A percentile compares a stretch with the other conserved stretches of the same genome.
Evolutionary conservation across 2,797 vertebrate genomes (phyloP).

Genomic region (Cuculus canorus): DNA sequence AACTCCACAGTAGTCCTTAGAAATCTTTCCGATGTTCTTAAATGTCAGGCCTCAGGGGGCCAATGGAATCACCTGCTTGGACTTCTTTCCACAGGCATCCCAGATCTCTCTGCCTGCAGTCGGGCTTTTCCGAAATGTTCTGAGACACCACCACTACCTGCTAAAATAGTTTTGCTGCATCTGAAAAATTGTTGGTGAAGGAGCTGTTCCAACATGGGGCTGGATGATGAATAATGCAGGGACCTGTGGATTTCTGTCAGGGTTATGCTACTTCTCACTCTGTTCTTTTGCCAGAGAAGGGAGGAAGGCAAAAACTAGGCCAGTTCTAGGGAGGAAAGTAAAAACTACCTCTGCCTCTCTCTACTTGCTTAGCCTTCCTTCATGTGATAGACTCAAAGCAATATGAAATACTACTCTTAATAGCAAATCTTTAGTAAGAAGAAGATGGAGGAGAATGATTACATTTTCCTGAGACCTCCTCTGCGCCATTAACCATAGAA

Average conservation of each 20-base stretch:
- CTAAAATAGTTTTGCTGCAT: neutral
- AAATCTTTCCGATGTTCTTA: conserved; percentile 52
- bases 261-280: neutral
- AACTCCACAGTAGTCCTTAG: conserved; percentile 55
- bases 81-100: neutral
- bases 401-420: neutral
- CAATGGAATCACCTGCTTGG: conserved; percentile 29
- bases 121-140: neutral
- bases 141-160: neutral
- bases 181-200: neutral
- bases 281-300: fast-evolving
- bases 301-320: no score
- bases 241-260: neutral
- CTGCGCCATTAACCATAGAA: neutral
- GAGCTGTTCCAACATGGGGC: fast-evolving
- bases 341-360: neutral
- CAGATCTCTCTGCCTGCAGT: neutral
- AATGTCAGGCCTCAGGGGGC: neutral
- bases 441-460: fast-evolving
- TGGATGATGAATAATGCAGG: neutral
- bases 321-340: no score
- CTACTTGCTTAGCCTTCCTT: neutral
- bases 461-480: neutral
- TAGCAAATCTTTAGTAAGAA: neutral
- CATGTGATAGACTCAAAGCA: neutral